A percentile compares a stretch with the other conserved stretches of the same genome.
phyloP scores from a whole-genome alignment of 2,113 vertebrate species.

The Cebidichthys violaceus region DNA sequence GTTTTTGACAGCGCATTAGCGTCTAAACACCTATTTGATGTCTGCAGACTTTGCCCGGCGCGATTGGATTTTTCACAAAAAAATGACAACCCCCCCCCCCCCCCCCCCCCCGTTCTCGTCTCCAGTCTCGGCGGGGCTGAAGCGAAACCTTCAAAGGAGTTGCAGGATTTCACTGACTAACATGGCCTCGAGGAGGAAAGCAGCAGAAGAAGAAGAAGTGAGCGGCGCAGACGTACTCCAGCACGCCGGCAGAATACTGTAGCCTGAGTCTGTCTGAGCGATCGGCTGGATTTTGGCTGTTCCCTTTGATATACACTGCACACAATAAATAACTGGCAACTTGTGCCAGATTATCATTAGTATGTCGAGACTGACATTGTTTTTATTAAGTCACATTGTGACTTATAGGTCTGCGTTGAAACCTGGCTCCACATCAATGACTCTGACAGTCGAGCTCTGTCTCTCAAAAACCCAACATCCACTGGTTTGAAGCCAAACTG shows the following conservation, averaged over 20 bases:
- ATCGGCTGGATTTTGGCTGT: background rate
- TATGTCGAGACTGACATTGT: background rate
- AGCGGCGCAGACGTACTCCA: constrained; percentile 5
- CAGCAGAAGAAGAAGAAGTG: constrained; percentile 14
- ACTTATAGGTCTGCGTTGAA: background rate
- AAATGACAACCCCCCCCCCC: constrained; percentile 38
- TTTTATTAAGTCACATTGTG: background rate
- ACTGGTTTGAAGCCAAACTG: too few species aligned
- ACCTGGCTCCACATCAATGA: background rate
- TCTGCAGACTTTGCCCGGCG: constrained; percentile 31
- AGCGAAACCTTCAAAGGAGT: constrained; percentile 57
- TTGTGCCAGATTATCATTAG: background rate
- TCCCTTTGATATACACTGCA: background rate
- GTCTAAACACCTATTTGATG: constrained; percentile 42
- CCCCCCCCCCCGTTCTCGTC: constrained; percentile 31
- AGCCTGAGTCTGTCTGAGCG: background rate
- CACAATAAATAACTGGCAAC: background rate
- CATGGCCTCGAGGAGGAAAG: constrained; percentile 48
- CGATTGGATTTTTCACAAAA: constrained; percentile 45
- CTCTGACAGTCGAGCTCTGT: background rate
- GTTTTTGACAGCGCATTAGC: constrained; percentile 38
- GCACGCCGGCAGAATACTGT: constrained; percentile 17
- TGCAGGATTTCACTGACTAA: constrained; percentile 38
- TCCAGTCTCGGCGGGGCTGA: constrained; percentile 27
- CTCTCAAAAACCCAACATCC: too few species aligned